Base-by-base conservation (phyloP, 2,888 invertebrate species). In the Marasmarcha lunaedactyla region DNA sequence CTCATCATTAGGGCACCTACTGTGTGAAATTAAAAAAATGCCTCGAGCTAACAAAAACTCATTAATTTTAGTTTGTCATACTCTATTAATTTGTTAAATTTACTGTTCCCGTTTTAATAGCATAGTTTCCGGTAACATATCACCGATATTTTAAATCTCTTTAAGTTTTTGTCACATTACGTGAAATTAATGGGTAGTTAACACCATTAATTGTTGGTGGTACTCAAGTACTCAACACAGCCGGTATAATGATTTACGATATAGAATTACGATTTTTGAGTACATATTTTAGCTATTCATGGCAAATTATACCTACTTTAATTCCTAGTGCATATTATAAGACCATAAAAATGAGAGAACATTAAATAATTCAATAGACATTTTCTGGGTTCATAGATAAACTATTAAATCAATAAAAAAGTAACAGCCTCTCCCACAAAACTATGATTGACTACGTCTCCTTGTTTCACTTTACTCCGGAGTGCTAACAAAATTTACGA, bases 31-130 rank as follows among this genome's bases (percentile, higher is more conserved):
- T 63, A 71, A 77, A 77, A n/a, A 76, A 74, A 59, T 54, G 55
- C 55, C 59, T 46, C 49, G 43, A 56, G 58, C 57, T 51, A 56
- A 64, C 66, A 56, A 61, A 57, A 59, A 50, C 54, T 57, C 71
- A 79, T 83, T 74, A 78, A 81, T 81, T 67, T 77, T 67, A 70
- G 68, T 78, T 71, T 81, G 78, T 79, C 78, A 76, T 74, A 79
- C 65, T 53, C 63, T 57, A 69, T 73, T 77, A 78, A 81, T 81
- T 79, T 77, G 74, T 78, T 59, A 66, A 72, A 81, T 77, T 77
- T 74, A 81, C 65, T 66, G 64, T 5, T 68, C 45, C 44, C 52
- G 54, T 55, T 63, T 72, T 79, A 81, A 81, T 79, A 68, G 63
- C 64, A 51, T 54, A 49, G 65, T 71, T 70, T 79, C 79, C 81